phyloP scores from a whole-genome alignment of 2,797 vertebrate species.

The Poeciliopsis infans region DNA sequence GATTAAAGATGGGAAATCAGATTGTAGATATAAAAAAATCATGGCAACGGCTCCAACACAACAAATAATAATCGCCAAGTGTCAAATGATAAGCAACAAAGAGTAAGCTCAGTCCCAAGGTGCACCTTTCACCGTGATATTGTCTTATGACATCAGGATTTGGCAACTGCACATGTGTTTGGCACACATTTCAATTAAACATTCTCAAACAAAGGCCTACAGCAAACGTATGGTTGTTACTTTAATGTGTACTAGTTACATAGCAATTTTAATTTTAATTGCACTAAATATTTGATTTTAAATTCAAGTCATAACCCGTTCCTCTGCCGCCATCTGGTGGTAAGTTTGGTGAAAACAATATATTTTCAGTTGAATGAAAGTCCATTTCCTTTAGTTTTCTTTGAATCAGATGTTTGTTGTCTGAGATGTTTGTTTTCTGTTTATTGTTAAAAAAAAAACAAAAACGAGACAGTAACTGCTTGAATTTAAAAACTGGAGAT shows the following conservation, averaged over 20 bases:
- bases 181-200: neutral
- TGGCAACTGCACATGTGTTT: neutral
- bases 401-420: neutral
- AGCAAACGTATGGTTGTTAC: neutral
- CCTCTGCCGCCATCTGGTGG: constrained; percentile 35
- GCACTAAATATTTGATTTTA: neutral
- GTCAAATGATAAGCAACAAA: neutral
- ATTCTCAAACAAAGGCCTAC: neutral
- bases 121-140: neutral
- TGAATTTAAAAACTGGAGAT: neutral
- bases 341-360: constrained; percentile 4
- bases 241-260: neutral
- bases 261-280: neutral
- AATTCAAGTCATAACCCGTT: neutral
- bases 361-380: neutral
- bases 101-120: neutral
- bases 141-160: neutral
- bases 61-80: neutral
- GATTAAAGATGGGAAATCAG: neutral
- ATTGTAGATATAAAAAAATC: neutral
- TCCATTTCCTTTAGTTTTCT: neutral
- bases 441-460: too few relatives aligned
- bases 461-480: neutral
- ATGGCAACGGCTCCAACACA: too few relatives aligned
- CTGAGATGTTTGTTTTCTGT: too few relatives aligned